Percentiles rank a stretch among this genome's conserved stretches.
These are phyloP conservation scores for Phorcus lineatus DNA, from an alignment of 2,888 invertebrate genomes.

Conservation along the genomic window DNA sequence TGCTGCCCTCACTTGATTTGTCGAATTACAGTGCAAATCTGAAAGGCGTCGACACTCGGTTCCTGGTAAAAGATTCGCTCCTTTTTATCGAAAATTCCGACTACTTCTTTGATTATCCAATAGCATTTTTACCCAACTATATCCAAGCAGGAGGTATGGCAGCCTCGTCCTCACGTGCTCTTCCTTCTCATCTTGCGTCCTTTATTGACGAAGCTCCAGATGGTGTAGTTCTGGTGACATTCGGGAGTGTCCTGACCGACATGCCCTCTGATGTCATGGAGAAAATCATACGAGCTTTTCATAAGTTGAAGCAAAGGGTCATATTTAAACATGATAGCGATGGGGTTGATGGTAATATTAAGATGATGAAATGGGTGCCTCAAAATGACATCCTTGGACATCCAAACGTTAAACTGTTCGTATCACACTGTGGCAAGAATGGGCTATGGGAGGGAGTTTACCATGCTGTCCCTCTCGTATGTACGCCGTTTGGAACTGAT, in stretches of 20 bases:
- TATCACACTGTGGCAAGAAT: slow-evolving; percentile 59
- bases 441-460: slow-evolving; percentile 56
- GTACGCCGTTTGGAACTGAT: slow-evolving; percentile 50
- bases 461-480: slow-evolving; percentile 58
- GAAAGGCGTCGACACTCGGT: not conserved
- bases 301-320: slow-evolving; percentile 34
- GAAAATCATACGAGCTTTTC: slow-evolving; percentile 40
- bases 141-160: slow-evolving; percentile 41
- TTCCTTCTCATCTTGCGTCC: slow-evolving; percentile 37
- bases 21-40: not conserved
- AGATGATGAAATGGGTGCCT: slow-evolving; percentile 49
- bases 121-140: slow-evolving; percentile 43
- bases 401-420: slow-evolving; percentile 47
- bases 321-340: slow-evolving; percentile 30
- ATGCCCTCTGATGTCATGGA: slow-evolving; percentile 33
- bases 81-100: slow-evolving; percentile 46
- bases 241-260: slow-evolving; percentile 42
- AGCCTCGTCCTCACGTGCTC: slow-evolving; percentile 35
- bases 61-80: slow-evolving; percentile 32
- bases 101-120: slow-evolving; percentile 42
- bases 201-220: slow-evolving; percentile 42
- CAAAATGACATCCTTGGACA: slow-evolving; percentile 57
- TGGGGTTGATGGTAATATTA: slow-evolving; percentile 31
- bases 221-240: slow-evolving; percentile 53
- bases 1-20: not conserved